Evolutionary conservation across 2,888 invertebrate species (phyloP), one percentile per base, ranked within the genome.

Genomic region (Hydrotaea cyrtoneurina): DNA sequence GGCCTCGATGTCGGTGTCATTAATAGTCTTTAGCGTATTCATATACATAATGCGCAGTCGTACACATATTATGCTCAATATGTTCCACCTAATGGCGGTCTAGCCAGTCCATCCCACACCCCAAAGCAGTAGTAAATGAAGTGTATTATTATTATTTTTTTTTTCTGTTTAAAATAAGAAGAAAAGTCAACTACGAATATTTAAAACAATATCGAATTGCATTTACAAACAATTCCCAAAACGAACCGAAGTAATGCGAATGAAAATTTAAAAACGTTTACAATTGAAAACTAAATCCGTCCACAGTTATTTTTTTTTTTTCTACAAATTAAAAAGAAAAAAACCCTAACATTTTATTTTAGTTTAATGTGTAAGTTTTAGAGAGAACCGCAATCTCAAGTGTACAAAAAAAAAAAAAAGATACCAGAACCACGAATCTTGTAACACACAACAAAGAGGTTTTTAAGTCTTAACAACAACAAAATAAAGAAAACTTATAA

Each of bases 11-110:
- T 91, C 91, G 8, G 55, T 90, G 75, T 89, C 90, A 53, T 86
- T 91, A 59, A 74, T 92, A 69, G 88, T 89, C 81, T 89, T 91
- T 84, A 91, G 91, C 86, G 87, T 91, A 23, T 90, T 90, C 69
- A 87, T 92, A 77, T 91, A 90, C 64, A 83, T 91, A 86, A 86
- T 91, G 87, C 88, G 91, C 85, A 90, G 89, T 87, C 91, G 90
- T 82, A 91, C 89, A 84, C 88, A 89, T 87, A 39, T 89, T 71
- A 83, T 89, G 46, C 85, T 91, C 21, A 90, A 89, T 86, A 83
- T 86, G 82, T 83, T 90, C 15, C 87, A 90, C 64, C 57, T 90
- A 82, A 86, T 90, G 74, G 87, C 23, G 7, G 62, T 77, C 77
- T 85, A 85, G 71, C 46, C 50, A 59, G 59, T 21, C 21, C 43